Evolutionary conservation across 2,888 invertebrate genomes (phyloP).

Genomic region (Fabriciana adippe): DNA sequence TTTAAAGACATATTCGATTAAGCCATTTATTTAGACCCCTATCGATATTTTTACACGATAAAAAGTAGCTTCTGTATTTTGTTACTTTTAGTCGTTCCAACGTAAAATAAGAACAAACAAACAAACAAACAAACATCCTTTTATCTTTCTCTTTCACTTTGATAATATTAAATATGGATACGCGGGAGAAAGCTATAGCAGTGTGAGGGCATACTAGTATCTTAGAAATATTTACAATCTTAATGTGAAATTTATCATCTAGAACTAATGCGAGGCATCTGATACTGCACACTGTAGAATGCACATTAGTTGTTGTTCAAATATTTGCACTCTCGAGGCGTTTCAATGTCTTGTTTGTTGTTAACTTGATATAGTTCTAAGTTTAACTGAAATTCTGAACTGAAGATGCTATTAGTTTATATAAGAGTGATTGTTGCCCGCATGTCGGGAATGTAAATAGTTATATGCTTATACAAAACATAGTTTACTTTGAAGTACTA

Average conservation of each 20-base stretch:
- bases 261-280: constrained; percentile 17
- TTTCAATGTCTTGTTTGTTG: constrained; percentile 30
- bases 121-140: too few species aligned
- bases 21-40: too few species aligned
- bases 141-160: too few species aligned
- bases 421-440: constrained; percentile 6
- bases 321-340: constrained; percentile 31
- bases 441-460: not conserved
- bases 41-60: too few species aligned
- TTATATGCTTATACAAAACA: not conserved
- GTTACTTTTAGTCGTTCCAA: too few species aligned
- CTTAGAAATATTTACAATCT: not conserved
- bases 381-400: constrained; percentile 10
- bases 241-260: constrained; percentile 5
- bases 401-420: constrained; percentile 1
- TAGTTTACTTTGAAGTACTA: too few species aligned
- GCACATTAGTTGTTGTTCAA: constrained; percentile 32
- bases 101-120: too few species aligned
- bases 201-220: not conserved
- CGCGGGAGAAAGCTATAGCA: too few species aligned
- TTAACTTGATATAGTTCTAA: constrained; percentile 19
- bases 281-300: constrained; percentile 1
- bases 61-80: too few species aligned
- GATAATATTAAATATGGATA: too few species aligned
- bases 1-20: too few species aligned